Percentiles rank a stretch among this genome's conserved stretches.
Conservation (phyloP, 2,113 vertebrate species). For the Equus quagga region DNA sequence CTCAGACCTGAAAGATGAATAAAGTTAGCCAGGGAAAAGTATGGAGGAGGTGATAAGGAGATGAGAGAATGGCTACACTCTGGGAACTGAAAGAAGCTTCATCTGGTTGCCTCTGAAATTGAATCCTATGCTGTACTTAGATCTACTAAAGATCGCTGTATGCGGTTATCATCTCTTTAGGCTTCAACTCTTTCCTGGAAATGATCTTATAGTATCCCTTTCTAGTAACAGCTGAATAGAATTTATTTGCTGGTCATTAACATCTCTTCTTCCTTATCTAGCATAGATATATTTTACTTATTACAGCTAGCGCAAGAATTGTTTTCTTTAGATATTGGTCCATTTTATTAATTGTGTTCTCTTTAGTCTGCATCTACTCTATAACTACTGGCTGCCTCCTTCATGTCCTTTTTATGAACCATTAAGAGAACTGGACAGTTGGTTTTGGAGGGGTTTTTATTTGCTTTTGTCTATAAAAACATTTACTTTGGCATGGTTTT, state of each 20-base stretch:
- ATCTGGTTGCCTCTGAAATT: background rate
- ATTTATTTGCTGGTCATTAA: background rate
- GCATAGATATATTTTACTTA: slow-evolving; percentile 32
- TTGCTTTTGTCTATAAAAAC: slow-evolving; percentile 44
- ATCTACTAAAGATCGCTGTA: background rate
- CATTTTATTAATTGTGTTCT: slow-evolving; percentile 43
- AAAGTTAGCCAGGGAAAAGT: background rate
- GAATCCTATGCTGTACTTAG: background rate
- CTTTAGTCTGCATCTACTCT: background rate
- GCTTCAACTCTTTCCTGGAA: slow-evolving; percentile 32
- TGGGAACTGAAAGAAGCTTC: background rate
- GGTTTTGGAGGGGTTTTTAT: background rate
- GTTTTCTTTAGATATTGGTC: slow-evolving; percentile 47
- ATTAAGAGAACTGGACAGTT: slow-evolving; percentile 34
- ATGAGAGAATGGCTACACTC: background rate
- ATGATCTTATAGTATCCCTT: background rate
- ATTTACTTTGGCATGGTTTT: slow-evolving; percentile 42
- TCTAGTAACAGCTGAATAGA: slow-evolving; percentile 11
- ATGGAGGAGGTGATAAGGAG: background rate
- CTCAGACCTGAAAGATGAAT: background rate
- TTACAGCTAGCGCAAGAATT: background rate
- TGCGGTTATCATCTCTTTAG: background rate
- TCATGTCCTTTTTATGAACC: slow-evolving; percentile 43
- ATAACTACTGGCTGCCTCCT: background rate
- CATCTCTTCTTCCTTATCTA: background rate